A percentile compares a stretch with the other conserved stretches of the same genome.
Conservation (phyloP, 2,797 vertebrate genomes). For the Crypturellus tataupa region DNA sequence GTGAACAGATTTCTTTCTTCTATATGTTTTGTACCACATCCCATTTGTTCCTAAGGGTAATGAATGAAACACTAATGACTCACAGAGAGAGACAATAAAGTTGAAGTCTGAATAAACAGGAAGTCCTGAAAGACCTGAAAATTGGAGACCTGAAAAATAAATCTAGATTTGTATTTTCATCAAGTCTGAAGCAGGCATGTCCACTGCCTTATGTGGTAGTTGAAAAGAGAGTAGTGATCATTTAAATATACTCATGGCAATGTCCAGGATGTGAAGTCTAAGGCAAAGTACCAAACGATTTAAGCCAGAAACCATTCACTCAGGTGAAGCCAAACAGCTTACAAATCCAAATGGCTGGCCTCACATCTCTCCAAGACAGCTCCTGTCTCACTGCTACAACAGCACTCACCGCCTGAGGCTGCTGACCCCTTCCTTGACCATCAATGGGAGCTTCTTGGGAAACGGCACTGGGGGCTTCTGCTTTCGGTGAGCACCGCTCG, state of each 20-base stretch:
- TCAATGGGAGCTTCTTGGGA: not conserved
- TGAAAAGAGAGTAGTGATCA: not conserved
- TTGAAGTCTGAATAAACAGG: not conserved
- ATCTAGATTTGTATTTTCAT: not conserved
- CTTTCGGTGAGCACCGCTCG: not conserved
- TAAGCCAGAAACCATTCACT: not conserved
- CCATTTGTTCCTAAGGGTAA: not conserved
- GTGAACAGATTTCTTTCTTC: not conserved
- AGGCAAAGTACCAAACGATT: conserved; percentile 6
- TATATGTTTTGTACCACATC: not conserved
- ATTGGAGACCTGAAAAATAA: conserved; percentile 9
- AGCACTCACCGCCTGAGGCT: fast-evolving
- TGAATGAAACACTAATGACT: not conserved
- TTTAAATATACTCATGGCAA: not conserved
- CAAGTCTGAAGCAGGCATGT: not conserved
- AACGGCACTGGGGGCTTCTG: not conserved
- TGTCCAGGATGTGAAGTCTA: not conserved
- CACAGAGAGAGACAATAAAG: not conserved
- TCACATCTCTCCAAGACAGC: not conserved
- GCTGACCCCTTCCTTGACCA: not conserved
- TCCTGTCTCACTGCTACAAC: not conserved
- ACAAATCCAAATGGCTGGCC: not conserved
- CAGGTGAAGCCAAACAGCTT: not conserved
- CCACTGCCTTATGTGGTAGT: not conserved
- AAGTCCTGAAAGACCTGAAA: not conserved